Evolutionary conservation across 92 coral and sea anemone species (phyloP), one percentile per base, ranked within the genome.

Genomic region (Epizoanthus stellaris): DNA sequence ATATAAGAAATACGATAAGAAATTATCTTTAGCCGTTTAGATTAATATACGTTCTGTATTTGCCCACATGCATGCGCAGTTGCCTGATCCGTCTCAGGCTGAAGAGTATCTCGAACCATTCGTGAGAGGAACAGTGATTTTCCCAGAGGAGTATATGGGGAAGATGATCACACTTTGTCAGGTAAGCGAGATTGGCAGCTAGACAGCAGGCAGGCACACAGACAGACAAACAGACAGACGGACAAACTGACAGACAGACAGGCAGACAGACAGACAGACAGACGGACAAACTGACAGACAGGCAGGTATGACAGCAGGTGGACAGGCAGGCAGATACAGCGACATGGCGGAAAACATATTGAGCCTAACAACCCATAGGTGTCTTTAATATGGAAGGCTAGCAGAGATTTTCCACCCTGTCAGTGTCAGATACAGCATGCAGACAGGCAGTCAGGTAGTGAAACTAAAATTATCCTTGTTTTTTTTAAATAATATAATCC

Each of bases 91-190:
- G 30, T 94, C 98, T 16, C 85, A 77, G 59, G 98, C 90, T 0
- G 91, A 92, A 76, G 88, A 89, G 38, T 96, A 92, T 39, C 85
- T 80, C 73, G 98, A 96, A 57, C 98, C 98, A 0, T 96, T 67
- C 66, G 98, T 96, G 13, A 80, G 92, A 23, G 98, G 98, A 12
- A 96, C 98, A 10, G 73, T 96, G 16, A 91, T 96, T 49, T 92
- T 96, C 77, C 98, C 98, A 36, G 92, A 94, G 34, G 95, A 96
- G 57, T 92, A 93, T 75, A 93, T 94, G 90, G 98, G 98, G 12
- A 96, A 96, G 80, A 88, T 94, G 95, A 82, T 96, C 4, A 94
- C 95, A 10, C 92, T 96, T 13, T 96, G 98, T 71, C 95, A 96
- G 98, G 98, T 96, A 69, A 19, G 70, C 19, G 17, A 40, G 21